These are phyloP conservation scores for Podiceps cristatus DNA, from an alignment of 2,113 vertebrate genomes.

Conservation along the genomic window DNA sequence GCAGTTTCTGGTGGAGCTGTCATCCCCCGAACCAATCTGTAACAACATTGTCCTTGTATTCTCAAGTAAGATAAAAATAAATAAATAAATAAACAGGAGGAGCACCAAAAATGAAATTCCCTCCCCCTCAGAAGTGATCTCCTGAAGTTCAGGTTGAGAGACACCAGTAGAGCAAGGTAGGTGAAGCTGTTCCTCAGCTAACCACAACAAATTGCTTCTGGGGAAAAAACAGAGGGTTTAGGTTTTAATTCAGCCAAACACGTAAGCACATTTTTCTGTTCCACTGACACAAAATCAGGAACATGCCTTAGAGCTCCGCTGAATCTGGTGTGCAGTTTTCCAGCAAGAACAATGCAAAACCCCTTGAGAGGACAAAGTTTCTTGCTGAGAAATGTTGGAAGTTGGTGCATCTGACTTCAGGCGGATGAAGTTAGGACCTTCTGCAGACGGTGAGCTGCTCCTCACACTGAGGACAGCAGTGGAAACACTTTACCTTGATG, in stretches of 20 bases:
- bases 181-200: neutral
- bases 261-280: neutral
- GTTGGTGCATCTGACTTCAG: neutral
- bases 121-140: neutral
- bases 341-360: neutral
- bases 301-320: neutral
- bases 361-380: neutral
- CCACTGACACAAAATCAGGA: neutral
- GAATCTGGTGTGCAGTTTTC: neutral
- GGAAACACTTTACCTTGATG: neutral
- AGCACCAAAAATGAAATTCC: neutral
- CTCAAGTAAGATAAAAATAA: neutral
- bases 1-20: neutral
- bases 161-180: fast-evolving
- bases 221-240: neutral
- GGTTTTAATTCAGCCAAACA: neutral
- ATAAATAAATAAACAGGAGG: neutral
- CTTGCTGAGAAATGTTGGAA: neutral
- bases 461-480: neutral
- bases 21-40: neutral
- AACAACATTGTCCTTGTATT: neutral
- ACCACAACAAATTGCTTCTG: neutral
- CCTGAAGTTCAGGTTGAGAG: neutral
- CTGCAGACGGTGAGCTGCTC: neutral
- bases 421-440: neutral